Evolutionary conservation across 2,797 vertebrate species (phyloP).

Genomic region (Neosilurus hyrtlii): DNA sequence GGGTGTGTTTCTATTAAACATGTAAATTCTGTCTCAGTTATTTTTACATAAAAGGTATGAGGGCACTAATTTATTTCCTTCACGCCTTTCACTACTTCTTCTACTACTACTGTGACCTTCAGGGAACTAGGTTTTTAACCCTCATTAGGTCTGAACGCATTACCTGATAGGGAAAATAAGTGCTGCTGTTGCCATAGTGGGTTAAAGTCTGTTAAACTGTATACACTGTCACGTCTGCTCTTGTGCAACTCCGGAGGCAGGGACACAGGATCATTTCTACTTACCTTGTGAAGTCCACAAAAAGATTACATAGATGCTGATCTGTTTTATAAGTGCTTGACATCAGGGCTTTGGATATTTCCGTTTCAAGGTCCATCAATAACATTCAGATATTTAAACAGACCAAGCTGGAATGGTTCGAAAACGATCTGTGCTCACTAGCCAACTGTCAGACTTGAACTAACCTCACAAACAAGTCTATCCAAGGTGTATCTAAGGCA

Average conservation of each 20-base stretch:
- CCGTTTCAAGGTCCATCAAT: not conserved
- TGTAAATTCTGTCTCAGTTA: not conserved
- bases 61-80: not conserved
- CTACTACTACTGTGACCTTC: constrained; percentile 7
- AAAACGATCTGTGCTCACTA: not conserved
- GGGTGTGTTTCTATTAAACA: not conserved
- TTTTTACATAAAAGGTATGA: not conserved
- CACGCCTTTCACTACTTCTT: too few relatives aligned
- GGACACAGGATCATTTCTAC: not conserved
- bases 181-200: not conserved
- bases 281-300: not conserved
- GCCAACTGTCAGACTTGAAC: not conserved
- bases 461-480: not conserved
- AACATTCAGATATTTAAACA: not conserved
- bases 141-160: not conserved
- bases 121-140: not conserved
- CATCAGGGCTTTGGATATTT: not conserved
- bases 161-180: not conserved
- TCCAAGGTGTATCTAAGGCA: not conserved
- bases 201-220: not conserved
- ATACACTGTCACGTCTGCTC: not conserved
- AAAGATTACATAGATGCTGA: not conserved
- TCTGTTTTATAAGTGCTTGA: not conserved
- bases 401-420: not conserved
- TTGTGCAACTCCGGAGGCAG: not conserved